Evolutionary conservation across 2,113 vertebrate species (phyloP).

Genomic region (Phalacrocorax brasilianus): DNA sequence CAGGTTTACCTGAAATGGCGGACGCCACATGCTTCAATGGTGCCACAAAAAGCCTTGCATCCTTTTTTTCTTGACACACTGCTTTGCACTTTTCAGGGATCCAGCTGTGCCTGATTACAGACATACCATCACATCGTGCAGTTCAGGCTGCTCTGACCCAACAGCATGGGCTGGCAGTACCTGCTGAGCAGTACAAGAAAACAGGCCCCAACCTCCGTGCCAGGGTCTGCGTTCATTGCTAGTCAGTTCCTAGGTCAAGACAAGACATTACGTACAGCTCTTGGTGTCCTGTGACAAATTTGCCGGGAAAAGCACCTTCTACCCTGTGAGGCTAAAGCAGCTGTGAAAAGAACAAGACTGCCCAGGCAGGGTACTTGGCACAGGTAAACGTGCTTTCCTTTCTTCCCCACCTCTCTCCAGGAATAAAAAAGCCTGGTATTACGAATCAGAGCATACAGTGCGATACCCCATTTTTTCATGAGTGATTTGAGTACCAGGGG

Average conservation of each 20-base stretch:
- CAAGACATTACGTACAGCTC: background rate
- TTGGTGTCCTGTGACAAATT: background rate
- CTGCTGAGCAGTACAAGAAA: background rate
- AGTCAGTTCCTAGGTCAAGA: background rate
- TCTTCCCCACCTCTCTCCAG: background rate
- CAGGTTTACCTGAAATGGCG: background rate
- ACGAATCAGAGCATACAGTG: background rate
- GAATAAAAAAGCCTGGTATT: background rate
- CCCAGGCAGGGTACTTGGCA: background rate
- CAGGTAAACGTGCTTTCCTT: background rate
- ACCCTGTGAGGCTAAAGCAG: background rate
- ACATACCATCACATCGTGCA: background rate
- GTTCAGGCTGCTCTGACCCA: background rate
- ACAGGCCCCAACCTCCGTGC: background rate
- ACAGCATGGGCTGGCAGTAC: fast-evolving
- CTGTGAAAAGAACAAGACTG: background rate
- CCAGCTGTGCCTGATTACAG: too few relatives aligned
- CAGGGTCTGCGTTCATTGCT: background rate
- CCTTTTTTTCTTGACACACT: background rate
- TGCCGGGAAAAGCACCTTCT: background rate
- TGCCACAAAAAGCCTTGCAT: background rate
- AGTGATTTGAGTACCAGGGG: background rate
- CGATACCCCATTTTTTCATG: background rate
- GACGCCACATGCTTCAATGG: background rate
- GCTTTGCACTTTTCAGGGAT: background rate